Conservation (phyloP, 2,113 vertebrate genomes). For the Microcebus ravelobensis region DNA sequence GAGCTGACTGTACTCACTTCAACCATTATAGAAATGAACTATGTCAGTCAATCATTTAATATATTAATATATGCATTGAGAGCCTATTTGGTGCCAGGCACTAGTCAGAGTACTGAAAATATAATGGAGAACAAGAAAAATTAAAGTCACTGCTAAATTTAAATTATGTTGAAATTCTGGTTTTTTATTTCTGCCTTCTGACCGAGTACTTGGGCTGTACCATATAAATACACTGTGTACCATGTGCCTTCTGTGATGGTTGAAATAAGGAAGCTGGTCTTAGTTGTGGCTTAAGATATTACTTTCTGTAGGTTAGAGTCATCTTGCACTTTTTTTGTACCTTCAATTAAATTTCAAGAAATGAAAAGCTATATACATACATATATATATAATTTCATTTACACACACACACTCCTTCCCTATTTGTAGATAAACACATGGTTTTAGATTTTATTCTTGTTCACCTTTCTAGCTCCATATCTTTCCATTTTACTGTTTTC, state of each 20-base stretch:
- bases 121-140: not conserved
- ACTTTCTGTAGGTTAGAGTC: not conserved
- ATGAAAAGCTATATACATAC: too few relatives aligned
- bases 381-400: not conserved
- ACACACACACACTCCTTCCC: too few relatives aligned
- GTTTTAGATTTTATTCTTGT: not conserved
- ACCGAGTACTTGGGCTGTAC: accelerated
- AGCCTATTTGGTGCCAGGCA: too few relatives aligned
- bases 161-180: not conserved
- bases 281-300: not conserved
- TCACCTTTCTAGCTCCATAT: not conserved
- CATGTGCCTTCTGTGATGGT: not conserved
- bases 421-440: not conserved
- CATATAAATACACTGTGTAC: not conserved
- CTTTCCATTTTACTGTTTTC: not conserved
- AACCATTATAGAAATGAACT: not conserved
- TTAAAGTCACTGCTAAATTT: not conserved
- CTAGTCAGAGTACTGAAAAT: not conserved
- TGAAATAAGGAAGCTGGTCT: not conserved
- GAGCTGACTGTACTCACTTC: not conserved
- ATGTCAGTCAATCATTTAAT: not conserved
- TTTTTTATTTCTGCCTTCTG: not conserved
- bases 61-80: not conserved
- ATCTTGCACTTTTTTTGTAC: not conserved
- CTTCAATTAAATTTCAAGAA: not conserved